These are phyloP conservation scores for Distichodus sexfasciatus DNA, from an alignment of 2,797 vertebrate species.

Conservation along the genomic window DNA sequence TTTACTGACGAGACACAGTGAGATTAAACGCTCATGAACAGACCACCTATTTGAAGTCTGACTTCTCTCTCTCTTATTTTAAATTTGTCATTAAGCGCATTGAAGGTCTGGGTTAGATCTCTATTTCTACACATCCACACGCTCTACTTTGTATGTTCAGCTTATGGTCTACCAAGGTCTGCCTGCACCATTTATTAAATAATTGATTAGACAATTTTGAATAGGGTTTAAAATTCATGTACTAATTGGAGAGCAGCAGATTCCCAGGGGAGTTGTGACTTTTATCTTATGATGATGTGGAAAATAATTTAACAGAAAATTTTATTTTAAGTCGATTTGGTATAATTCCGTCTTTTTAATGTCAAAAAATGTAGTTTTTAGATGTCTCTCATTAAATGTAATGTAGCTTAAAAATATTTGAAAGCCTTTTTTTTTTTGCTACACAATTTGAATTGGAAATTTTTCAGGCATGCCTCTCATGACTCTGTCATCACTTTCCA, in stretches of 20 bases:
- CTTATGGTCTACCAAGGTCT: conserved; percentile 78
- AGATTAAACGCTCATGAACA: conserved; percentile 36
- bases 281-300: conserved; percentile 85
- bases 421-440: conserved; percentile 59
- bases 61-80: conserved; percentile 47
- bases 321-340: conserved; percentile 82
- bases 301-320: conserved; percentile 84
- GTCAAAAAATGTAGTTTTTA: conserved; percentile 80
- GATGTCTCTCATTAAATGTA: conserved; percentile 84
- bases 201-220: conserved; percentile 84
- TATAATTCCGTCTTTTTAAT: conserved; percentile 79
- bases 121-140: conserved; percentile 38
- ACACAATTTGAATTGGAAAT: conserved; percentile 78
- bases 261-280: conserved; percentile 78
- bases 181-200: conserved; percentile 80
- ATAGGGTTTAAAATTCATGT: conserved; percentile 77
- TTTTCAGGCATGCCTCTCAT: conserved; percentile 65
- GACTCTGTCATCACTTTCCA: conserved; percentile 73
- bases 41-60: conserved; percentile 64
- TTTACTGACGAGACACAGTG: conserved; percentile 5
- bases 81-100: conserved; percentile 66
- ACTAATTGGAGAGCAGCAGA: conserved; percentile 82
- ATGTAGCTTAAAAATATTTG: conserved; percentile 78
- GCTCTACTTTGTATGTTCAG: conserved; percentile 72
- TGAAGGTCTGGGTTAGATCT: conserved; percentile 60